Evolutionary conservation across 2,113 vertebrate genomes (phyloP).

Genomic region (Chloroceryle aenea): DNA sequence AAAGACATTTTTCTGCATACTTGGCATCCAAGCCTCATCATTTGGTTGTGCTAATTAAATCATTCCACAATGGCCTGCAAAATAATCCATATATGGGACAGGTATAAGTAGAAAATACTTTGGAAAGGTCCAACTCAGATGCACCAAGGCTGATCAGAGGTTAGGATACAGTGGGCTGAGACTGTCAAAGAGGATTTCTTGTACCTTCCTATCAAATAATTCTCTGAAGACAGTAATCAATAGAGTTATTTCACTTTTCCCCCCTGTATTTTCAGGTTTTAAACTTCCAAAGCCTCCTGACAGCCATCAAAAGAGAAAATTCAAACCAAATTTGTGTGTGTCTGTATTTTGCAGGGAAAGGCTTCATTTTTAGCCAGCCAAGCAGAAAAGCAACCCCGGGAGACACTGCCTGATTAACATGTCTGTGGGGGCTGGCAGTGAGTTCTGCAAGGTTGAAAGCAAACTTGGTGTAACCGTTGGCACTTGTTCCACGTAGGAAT

Average conservation of each 20-base stretch:
- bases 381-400: background rate
- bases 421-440: background rate
- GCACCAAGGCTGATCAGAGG: background rate
- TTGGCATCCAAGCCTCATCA: background rate
- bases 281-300: background rate
- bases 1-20: background rate
- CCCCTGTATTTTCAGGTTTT: background rate
- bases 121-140: background rate
- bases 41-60: background rate
- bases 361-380: background rate
- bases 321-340: background rate
- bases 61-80: background rate
- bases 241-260: background rate
- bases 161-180: background rate
- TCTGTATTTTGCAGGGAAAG: background rate
- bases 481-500: constrained; percentile 34
- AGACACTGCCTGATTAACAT: background rate
- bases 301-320: background rate
- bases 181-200: background rate
- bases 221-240: background rate
- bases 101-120: background rate
- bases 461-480: constrained; percentile 7
- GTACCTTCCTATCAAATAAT: background rate
- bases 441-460: constrained; percentile 25
- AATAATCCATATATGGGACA: background rate